Evolutionary conservation across 2,888 invertebrate species (phyloP).

Genomic region (Callyntrura guangdongensis): DNA sequence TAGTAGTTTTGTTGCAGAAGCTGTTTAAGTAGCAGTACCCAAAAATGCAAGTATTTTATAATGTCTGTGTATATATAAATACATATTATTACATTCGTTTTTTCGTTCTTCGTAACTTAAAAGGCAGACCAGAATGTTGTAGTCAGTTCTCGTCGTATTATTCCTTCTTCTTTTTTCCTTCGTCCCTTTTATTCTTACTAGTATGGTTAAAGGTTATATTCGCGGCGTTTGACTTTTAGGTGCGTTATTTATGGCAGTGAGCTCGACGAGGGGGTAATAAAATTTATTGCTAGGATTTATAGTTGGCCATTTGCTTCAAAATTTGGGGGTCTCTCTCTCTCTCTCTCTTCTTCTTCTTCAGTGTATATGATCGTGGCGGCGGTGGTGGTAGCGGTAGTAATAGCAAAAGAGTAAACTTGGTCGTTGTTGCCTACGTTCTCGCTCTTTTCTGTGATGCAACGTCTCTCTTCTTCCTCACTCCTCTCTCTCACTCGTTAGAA

Average conservation of each 20-base stretch:
- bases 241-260: conserved; percentile 85
- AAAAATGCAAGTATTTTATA: conserved; percentile 65
- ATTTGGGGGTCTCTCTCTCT: conserved; percentile 81
- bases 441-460: conserved; percentile 41
- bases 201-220: conserved; percentile 84
- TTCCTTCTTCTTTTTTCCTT: conserved; percentile 68
- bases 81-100: conserved; percentile 3
- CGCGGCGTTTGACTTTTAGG: conserved; percentile 85
- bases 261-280: conserved; percentile 85
- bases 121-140: conserved; percentile 73
- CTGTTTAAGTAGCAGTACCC: conserved; percentile 50
- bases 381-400: conserved; percentile 18
- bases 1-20: neutral
- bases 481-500: conserved; percentile 50
- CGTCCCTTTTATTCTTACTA: conserved; percentile 75
- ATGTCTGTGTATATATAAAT: conserved; percentile 37
- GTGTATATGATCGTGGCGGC: conserved; percentile 44
- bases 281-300: conserved; percentile 85
- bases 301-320: conserved; percentile 85
- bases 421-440: conserved; percentile 25
- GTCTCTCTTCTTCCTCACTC: conserved; percentile 69
- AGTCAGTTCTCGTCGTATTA: conserved; percentile 74
- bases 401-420: conserved; percentile 47
- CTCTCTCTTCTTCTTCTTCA: conserved; percentile 43
- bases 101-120: conserved; percentile 49